Conservation (phyloP, 1,140 invertebrate genomes). For the Cotesia typhae region DNA sequence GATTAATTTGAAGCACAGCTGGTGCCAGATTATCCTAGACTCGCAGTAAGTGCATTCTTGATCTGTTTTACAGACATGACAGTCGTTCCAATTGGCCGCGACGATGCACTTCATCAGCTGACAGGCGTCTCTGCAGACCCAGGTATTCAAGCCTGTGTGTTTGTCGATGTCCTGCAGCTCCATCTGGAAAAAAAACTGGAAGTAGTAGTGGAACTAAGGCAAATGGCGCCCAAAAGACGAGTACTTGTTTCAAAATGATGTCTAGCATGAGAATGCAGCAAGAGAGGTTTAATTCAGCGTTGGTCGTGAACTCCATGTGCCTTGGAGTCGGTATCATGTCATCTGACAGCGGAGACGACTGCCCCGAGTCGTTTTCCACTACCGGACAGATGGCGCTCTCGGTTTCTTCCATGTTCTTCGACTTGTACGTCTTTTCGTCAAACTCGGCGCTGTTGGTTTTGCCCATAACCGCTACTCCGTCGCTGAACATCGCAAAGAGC, state of each 20-base stretch:
- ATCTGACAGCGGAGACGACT: slow-evolving; percentile 76
- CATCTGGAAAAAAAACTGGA: slow-evolving; percentile 69
- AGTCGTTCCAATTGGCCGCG: slow-evolving; percentile 77
- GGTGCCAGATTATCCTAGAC: slow-evolving; percentile 92
- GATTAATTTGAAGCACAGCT: slow-evolving; percentile 83
- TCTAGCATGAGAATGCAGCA: slow-evolving; percentile 98
- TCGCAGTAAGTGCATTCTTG: slow-evolving; percentile 91
- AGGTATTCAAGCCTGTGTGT: slow-evolving; percentile 82
- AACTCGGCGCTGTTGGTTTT: slow-evolving; percentile 62
- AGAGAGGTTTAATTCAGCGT: slow-evolving; percentile 81
- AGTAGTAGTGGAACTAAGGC: neutral
- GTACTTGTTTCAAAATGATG: slow-evolving; percentile 90
- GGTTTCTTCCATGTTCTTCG: slow-evolving; percentile 46
- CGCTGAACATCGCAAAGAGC: slow-evolving; percentile 88
- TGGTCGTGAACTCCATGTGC: slow-evolving; percentile 71
- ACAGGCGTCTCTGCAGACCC: slow-evolving; percentile 79
- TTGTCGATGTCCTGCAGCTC: slow-evolving; percentile 91
- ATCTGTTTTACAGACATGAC: slow-evolving; percentile 73
- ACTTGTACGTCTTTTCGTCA: slow-evolving; percentile 63
- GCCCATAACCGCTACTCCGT: slow-evolving; percentile 78
- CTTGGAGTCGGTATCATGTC: slow-evolving; percentile 72
- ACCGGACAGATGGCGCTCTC: slow-evolving; percentile 59
- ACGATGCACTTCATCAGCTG: slow-evolving; percentile 85
- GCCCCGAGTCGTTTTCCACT: slow-evolving; percentile 74
- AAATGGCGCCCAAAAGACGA: slow-evolving; percentile 10